Evolutionary conservation across 2,888 invertebrate species (phyloP), one percentile per base, ranked within the genome.

Genomic region (Drosophila paranaensis): DNA sequence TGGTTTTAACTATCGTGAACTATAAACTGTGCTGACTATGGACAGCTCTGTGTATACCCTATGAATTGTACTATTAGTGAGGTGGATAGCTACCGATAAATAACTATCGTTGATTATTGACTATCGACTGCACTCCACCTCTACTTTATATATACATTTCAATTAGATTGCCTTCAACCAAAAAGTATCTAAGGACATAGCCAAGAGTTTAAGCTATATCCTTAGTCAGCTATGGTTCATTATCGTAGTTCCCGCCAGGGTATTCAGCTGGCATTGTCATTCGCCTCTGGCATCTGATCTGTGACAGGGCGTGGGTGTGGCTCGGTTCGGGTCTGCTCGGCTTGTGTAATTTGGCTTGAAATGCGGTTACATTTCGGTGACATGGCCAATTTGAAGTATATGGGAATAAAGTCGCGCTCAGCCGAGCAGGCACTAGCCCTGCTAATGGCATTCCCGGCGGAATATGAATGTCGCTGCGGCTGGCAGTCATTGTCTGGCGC

Each of bases 381-480:
- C 67, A 48, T n/a, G 56, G 40, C 48, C 62, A 71, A 70, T 70
- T 67, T 51, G 14, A 58, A 58, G 33, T 45, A 37, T 56, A 35
- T 60, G 50, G 25, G 51, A 9, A 50, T 37, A 43, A 43, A 39
- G 39, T 30, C 16, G 50, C 50, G 57, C 46, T 54, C 60, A 35
- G 27, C 42, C 50, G 35, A 61, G 13, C 45, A 60, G 45, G 11
- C 45, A 39, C 30, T 30, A 30, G n/a, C 25, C 39, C 13, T n/a
- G 13, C n/a, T n/a, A 33, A 25, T 25, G 25, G 10, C 11, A 27
- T 37, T 37, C 57, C 37, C 62, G 4, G 37, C 20, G 58, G 62
- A 27, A 27, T 27, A 48, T 30, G 39, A 20, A 14, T 58, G 48
- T 30, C 14, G 39, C 48, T 14, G 13, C 37, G 51, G 3, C 14